These are phyloP conservation scores for Chiridota heheva DNA, from an alignment of 35 echinoderm and acorn worm genomes.

Conservation along the genomic window DNA sequence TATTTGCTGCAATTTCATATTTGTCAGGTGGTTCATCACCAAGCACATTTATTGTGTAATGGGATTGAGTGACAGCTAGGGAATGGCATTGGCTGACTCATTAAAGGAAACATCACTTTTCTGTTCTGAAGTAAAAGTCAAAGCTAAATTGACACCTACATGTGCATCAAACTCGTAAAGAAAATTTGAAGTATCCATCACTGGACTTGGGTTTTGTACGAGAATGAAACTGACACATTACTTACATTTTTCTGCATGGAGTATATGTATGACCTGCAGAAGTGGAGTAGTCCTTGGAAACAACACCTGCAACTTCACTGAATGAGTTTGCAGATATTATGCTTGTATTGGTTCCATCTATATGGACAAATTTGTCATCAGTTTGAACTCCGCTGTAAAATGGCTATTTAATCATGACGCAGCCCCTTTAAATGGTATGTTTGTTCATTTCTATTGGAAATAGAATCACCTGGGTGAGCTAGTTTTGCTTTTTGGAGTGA, in stretches of 20 bases:
- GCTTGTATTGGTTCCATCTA: slow-evolving; percentile 2
- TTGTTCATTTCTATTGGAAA: too few species aligned
- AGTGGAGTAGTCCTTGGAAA: neutral
- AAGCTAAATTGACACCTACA: too few species aligned
- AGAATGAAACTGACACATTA: neutral
- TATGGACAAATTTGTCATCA: neutral
- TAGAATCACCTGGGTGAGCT: too few species aligned
- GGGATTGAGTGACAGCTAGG: too few species aligned
- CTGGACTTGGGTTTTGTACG: neutral
- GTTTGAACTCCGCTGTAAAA: neutral
- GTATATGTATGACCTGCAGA: neutral
- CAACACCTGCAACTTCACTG: neutral
- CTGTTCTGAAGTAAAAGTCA: too few species aligned
- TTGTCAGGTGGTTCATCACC: too few species aligned
- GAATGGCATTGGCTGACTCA: too few species aligned
- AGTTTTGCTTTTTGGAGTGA: too few species aligned
- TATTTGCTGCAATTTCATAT: too few species aligned
- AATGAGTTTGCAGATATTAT: neutral
- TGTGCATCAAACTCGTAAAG: neutral
- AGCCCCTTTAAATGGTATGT: too few species aligned
- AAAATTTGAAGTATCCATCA: slow-evolving; percentile 16
- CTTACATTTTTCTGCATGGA: neutral
- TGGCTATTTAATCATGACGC: neutral
- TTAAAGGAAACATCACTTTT: too few species aligned
- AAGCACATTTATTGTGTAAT: too few species aligned